Conservation (phyloP, 2,113 vertebrate species). For the Rhagologus leucostigma region DNA sequence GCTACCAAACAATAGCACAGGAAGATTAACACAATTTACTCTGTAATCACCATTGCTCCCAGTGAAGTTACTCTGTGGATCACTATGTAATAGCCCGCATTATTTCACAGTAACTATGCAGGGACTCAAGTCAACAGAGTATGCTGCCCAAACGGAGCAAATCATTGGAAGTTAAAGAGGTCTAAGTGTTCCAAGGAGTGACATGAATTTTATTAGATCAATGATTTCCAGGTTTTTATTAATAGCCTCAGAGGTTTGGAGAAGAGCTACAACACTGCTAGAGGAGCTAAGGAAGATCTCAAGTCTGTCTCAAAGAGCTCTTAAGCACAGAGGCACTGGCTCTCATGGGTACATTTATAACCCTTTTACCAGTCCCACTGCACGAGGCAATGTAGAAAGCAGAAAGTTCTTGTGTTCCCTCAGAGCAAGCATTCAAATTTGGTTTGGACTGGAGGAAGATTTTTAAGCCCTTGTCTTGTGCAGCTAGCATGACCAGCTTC, state of each 20-base stretch:
- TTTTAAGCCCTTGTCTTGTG: neutral
- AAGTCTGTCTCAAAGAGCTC: neutral
- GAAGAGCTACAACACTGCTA: neutral
- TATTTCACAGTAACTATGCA: conserved; percentile 60
- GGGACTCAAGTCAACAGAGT: conserved; percentile 36
- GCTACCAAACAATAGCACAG: conserved; percentile 45
- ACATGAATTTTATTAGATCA: neutral
- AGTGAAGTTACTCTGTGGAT: conserved; percentile 60
- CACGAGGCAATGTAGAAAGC: neutral
- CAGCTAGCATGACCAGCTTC: neutral
- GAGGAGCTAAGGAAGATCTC: neutral
- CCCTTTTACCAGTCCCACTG: neutral
- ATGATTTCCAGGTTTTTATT: conserved; percentile 12
- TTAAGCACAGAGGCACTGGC: neutral
- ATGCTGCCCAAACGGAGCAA: conserved; percentile 23
- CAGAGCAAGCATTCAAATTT: neutral
- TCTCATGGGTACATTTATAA: neutral
- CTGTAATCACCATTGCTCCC: conserved; percentile 50
- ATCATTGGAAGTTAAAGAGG: conserved; percentile 12
- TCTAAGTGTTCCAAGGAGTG: neutral
- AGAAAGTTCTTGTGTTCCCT: neutral
- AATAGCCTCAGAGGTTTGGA: neutral
- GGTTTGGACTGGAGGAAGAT: neutral
- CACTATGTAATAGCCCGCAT: conserved; percentile 52
- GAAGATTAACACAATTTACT: conserved; percentile 34